Percentiles rank a stretch among this genome's conserved stretches.
Evolutionary conservation across 2,888 invertebrate species (phyloP).

Genomic region (Rotaria magnacalcarata): DNA sequence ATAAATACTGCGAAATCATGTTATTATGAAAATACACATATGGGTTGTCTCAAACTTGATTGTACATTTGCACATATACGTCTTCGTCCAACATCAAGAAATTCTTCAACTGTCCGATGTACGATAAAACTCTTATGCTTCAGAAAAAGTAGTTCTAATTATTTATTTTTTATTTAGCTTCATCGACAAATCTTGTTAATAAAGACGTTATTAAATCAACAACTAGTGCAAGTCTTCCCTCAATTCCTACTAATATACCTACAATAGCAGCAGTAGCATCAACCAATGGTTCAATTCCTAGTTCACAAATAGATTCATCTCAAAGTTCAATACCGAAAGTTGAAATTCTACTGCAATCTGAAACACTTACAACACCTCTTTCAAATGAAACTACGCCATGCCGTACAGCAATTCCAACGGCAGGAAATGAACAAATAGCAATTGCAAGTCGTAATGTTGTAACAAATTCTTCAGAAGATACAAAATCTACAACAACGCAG

Average conservation of each 20-base stretch:
- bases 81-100: background rate
- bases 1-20: background rate
- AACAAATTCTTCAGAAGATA: background rate
- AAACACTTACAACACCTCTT: too few relatives aligned
- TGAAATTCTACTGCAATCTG: background rate
- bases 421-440: background rate
- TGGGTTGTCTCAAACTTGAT: background rate
- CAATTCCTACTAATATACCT: background rate
- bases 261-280: background rate
- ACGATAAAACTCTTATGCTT: background rate
- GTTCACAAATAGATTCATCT: background rate
- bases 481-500: background rate
- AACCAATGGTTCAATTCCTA: background rate
- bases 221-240: background rate
- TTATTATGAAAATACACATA: slow-evolving; percentile 5
- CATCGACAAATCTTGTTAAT: background rate
- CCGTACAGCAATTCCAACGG: background rate
- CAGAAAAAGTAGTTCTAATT: background rate
- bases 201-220: background rate
- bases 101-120: background rate
- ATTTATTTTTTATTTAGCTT: background rate
- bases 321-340: too few relatives aligned
- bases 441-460: too few relatives aligned
- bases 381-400: background rate
- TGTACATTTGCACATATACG: background rate